Conservation (phyloP, 2,797 vertebrate genomes). For the Phyllotis vaccarum region DNA sequence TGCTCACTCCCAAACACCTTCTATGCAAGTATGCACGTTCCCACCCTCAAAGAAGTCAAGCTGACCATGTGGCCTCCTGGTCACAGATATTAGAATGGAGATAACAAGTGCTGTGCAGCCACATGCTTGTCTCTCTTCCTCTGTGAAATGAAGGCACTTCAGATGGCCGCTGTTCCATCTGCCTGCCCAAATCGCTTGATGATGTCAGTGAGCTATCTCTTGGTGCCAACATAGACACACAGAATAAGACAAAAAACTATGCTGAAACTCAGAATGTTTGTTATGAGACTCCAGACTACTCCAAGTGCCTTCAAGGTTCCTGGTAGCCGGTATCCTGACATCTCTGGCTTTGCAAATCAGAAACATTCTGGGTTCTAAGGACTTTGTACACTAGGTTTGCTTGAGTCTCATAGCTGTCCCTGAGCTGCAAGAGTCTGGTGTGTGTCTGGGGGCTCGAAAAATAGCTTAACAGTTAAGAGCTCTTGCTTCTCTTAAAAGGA, state of each 20-base stretch:
- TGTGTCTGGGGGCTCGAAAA: neutral
- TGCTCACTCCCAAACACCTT: neutral
- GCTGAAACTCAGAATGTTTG: neutral
- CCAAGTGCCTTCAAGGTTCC: neutral
- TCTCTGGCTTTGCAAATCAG: neutral
- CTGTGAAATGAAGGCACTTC: neutral
- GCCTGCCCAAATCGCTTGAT: neutral
- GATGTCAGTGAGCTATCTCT: neutral
- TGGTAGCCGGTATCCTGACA: neutral
- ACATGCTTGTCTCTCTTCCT: neutral
- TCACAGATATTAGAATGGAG: neutral
- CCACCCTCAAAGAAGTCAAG: neutral
- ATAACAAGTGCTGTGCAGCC: neutral
- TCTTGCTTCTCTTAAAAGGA: neutral
- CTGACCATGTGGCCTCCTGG: neutral
- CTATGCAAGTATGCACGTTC: neutral
- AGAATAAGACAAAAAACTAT: neutral
- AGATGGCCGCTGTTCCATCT: neutral
- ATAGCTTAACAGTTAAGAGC: neutral
- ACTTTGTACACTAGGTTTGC: neutral
- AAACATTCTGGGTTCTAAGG: neutral
- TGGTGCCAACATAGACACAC: neutral
- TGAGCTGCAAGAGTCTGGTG: neutral
- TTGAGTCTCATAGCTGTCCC: neutral
- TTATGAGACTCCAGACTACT: neutral